These are phyloP conservation scores for Acleris cristana DNA, from an alignment of 2,888 invertebrate species.

Conservation along the genomic window DNA sequence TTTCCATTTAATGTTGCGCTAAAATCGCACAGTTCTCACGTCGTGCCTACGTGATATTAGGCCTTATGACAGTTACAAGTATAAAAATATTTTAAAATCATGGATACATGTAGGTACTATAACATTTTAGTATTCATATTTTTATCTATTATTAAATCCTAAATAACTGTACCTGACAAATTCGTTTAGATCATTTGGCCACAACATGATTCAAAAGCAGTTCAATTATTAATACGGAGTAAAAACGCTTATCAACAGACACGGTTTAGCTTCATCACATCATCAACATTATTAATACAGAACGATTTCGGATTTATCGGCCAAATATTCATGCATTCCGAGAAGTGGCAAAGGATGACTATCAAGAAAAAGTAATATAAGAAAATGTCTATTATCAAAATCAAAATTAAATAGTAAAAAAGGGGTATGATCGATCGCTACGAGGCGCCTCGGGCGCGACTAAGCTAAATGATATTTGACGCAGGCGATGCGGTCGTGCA, in stretches of 20 bases:
- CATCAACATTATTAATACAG: too few species aligned
- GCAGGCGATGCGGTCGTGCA: constrained; percentile 31
- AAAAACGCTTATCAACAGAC: constrained; percentile 2
- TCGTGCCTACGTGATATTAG: constrained; percentile 2
- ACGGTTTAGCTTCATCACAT: too few species aligned
- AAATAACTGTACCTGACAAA: neutral
- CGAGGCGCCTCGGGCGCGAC: neutral
- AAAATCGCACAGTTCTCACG: too few species aligned
- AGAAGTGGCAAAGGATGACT: too few species aligned
- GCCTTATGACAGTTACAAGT: neutral
- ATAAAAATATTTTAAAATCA: neutral
- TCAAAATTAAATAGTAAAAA: too few species aligned
- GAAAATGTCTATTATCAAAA: too few species aligned
- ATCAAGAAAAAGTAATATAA: too few species aligned
- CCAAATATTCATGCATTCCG: too few species aligned
- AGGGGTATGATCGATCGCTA: too few species aligned
- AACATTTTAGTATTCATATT: neutral
- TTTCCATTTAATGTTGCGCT: too few species aligned
- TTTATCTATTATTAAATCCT: neutral
- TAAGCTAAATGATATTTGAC: constrained; percentile 32
- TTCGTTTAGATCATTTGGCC: constrained; percentile 3
- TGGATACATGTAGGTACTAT: too few species aligned
- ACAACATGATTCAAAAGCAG: neutral
- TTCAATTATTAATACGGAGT: neutral
- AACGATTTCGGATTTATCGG: too few species aligned